Evolutionary conservation across 2,888 invertebrate species (phyloP).

Genomic region (Myopa tessellatipennis): DNA sequence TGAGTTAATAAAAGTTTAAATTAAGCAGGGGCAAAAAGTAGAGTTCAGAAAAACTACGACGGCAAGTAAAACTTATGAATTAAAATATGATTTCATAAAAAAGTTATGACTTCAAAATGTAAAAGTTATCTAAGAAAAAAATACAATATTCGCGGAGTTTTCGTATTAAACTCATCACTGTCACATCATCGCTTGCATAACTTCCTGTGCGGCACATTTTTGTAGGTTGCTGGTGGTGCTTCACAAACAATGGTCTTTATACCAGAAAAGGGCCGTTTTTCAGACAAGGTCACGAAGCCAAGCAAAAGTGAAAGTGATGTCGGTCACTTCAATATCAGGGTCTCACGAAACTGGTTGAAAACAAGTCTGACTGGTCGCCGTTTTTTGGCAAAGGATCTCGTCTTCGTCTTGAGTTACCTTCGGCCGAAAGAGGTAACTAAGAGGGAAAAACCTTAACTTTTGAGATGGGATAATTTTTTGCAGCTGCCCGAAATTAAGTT

Average conservation of each 20-base stretch:
- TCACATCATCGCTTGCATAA: too few relatives aligned
- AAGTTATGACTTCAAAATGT: too few relatives aligned
- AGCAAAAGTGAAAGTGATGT: neutral
- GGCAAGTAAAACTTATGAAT: neutral
- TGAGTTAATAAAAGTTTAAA: neutral
- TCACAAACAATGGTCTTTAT: too few relatives aligned
- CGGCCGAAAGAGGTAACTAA: neutral
- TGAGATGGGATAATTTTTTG: neutral
- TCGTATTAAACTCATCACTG: too few relatives aligned
- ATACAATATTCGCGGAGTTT: too few relatives aligned
- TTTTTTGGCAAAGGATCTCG: neutral
- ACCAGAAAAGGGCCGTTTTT: too few relatives aligned
- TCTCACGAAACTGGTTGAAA: neutral
- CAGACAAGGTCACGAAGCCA: neutral
- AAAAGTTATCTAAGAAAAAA: too few relatives aligned
- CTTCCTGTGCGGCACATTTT: too few relatives aligned
- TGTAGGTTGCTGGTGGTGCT: neutral
- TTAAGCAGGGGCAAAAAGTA: neutral
- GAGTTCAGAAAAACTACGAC: neutral
- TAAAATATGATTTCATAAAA: too few relatives aligned
- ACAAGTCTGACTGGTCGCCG: too few relatives aligned
- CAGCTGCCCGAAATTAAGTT: neutral
- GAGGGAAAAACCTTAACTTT: neutral
- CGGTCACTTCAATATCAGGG: slow-evolving; percentile 2
- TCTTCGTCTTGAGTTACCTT: too few relatives aligned